Base-by-base conservation (phyloP, 2,888 invertebrate genomes). In the Oscheius myriophilus region DNA sequence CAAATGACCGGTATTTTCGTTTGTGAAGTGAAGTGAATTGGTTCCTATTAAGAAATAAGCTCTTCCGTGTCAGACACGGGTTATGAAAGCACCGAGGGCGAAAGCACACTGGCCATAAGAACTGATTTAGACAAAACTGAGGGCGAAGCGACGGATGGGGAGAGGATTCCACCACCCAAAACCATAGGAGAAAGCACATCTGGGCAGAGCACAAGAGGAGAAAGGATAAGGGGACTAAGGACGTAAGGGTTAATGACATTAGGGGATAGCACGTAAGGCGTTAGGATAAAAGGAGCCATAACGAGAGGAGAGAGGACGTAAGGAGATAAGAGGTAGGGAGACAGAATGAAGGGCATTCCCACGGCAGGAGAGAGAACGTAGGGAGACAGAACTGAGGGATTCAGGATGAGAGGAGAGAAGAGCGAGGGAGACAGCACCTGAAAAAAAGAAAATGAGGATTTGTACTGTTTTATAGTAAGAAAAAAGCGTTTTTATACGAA, bases 181-280 rank as follows among this genome's bases (percentile, higher is more conserved):
- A 75, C 71, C 73, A 72, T 75, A n/a, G 79, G 79, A 3, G 70
- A 72, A 1, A 79, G 54, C 14, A 77, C 70, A 55, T 75, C 79
- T 1, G 79, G 75, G 45, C 70, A 76, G n/a, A 79, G 63, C 9
- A 73, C 73, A 11, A 74, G 25, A 0, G 75, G 73, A 3, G 68
- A 71, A 0, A 83, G 70, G 42, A 84, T 76, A 16, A 83, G 65
- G 2, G 84, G 82, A 9, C 77, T 76, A 9, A 84, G 69, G 1
- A 83, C 80, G 67, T 84, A 84, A 0, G 83, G 83, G 55, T 84
- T 84, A 65, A 84, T 74, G 55, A 82, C 75, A 66, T 80, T 82
- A 14, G 80, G 81, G 0, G 80, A 73, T 6, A 83, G 49, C 3
- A 80, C 51, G 46, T 80, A 80, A 2, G 80, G 80, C 18, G 76